These are phyloP conservation scores for Eupithecia abbreviata DNA, from an alignment of 2,888 invertebrate species.

Conservation along the genomic window DNA sequence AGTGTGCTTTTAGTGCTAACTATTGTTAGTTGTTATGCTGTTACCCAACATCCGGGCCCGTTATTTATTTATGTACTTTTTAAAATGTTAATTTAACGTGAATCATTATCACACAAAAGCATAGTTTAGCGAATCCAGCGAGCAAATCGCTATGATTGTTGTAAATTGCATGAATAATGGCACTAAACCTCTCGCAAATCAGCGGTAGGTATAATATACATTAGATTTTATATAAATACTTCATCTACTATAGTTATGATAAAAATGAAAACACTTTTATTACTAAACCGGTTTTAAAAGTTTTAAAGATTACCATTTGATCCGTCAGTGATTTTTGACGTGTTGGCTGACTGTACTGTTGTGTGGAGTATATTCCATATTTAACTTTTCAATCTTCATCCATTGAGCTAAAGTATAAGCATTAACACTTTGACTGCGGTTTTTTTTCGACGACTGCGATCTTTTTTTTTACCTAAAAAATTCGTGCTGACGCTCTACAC, in stretches of 20 bases:
- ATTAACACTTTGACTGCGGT: too few species aligned
- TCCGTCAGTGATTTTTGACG: not conserved
- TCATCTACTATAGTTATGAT: not conserved
- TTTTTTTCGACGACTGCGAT: too few species aligned
- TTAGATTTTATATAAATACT: not conserved
- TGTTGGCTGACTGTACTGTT: not conserved
- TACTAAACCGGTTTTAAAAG: not conserved
- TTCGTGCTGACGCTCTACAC: too few species aligned
- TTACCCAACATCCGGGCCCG: not conserved
- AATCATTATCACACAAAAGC: not conserved
- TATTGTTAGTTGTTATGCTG: not conserved
- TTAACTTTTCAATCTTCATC: not conserved
- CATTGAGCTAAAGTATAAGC: not conserved
- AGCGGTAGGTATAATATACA: not conserved
- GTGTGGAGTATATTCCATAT: too few species aligned
- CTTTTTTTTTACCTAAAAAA: too few species aligned
- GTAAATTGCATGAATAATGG: conserved; percentile 18
- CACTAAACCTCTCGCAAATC: conserved; percentile 12
- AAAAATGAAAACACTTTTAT: not conserved
- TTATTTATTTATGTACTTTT: not conserved
- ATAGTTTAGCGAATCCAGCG: conserved; percentile 6
- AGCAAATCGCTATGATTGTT: conserved; percentile 20
- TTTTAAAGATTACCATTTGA: not conserved
- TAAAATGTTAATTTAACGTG: not conserved
- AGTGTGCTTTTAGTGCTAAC: not conserved